phyloP scores from a whole-genome alignment of 2,113 vertebrate genomes.

The Xiphophorus couchianus region DNA sequence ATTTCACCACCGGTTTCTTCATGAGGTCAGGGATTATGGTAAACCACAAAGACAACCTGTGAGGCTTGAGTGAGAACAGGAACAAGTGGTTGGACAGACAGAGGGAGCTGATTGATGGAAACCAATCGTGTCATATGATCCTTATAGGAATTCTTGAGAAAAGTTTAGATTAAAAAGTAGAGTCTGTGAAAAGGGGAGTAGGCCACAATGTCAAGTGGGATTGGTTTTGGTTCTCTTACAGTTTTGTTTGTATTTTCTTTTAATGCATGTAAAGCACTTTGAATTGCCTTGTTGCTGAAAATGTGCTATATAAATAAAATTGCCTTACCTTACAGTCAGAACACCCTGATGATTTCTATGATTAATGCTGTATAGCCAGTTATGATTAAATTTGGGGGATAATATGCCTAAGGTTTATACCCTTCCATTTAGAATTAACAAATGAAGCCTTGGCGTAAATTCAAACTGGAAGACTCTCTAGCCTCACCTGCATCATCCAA shows the following conservation, averaged over 20 bases:
- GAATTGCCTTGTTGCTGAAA: too few species aligned
- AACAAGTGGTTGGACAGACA: slow-evolving; percentile 8
- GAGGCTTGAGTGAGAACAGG: neutral
- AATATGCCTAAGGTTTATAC: slow-evolving; percentile 1
- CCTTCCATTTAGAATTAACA: neutral
- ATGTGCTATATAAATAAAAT: too few species aligned
- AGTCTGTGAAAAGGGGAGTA: neutral
- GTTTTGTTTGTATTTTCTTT: too few species aligned
- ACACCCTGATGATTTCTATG: too few species aligned
- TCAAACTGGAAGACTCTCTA: too few species aligned
- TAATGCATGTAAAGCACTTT: too few species aligned
- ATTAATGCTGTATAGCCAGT: too few species aligned
- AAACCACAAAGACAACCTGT: slow-evolving; percentile 33
- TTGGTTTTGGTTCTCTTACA: neutral
- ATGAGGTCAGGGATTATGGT: slow-evolving; percentile 37
- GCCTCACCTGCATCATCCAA: too few species aligned
- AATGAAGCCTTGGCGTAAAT: too few species aligned
- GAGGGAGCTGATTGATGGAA: slow-evolving; percentile 8
- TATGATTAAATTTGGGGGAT: neutral
- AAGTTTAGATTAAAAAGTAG: neutral
- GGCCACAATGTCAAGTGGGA: neutral
- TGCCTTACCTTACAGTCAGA: neutral
- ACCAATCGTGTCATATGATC: neutral
- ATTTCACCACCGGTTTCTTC: slow-evolving; percentile 13
- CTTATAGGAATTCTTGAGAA: neutral